phyloP scores from a whole-genome alignment of 2,113 vertebrate species.

The Bothrops jararaca region DNA sequence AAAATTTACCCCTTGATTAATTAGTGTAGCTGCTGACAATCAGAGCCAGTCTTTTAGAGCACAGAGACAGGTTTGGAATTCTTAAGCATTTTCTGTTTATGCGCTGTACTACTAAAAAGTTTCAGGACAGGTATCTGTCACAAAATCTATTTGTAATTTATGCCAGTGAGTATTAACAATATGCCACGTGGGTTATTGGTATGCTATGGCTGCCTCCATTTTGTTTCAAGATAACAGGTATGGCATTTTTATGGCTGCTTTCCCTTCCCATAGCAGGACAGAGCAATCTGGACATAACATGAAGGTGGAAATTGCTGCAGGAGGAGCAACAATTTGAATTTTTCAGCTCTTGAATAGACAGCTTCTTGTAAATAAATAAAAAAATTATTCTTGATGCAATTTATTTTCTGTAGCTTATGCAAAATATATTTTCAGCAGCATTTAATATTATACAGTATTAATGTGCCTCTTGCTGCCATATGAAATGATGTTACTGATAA shows the following conservation, averaged over 20 bases:
- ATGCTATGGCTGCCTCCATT: conserved; percentile 8
- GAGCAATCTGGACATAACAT: rapidly evolving
- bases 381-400: conserved; percentile 30
- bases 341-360: conserved; percentile 13
- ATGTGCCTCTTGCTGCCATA: conserved; percentile 40
- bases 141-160: neutral
- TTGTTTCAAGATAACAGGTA: neutral
- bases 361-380: conserved; percentile 8
- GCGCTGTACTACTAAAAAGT: neutral
- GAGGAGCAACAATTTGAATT: conserved; percentile 26
- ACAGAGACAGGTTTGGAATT: neutral
- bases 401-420: conserved; percentile 48
- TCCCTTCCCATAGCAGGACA: neutral
- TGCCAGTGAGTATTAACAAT: neutral
- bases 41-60: neutral
- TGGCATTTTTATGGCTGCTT: conserved; percentile 6
- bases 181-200: neutral
- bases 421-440: conserved; percentile 43
- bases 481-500: conserved; percentile 60
- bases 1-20: conserved; percentile 24
- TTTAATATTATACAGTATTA: conserved; percentile 50
- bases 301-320: neutral
- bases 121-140: conserved; percentile 6
- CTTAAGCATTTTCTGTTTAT: neutral
- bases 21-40: conserved; percentile 8